Base-by-base conservation (phyloP, 2,113 vertebrate species). In the Willisornis vidua region DNA sequence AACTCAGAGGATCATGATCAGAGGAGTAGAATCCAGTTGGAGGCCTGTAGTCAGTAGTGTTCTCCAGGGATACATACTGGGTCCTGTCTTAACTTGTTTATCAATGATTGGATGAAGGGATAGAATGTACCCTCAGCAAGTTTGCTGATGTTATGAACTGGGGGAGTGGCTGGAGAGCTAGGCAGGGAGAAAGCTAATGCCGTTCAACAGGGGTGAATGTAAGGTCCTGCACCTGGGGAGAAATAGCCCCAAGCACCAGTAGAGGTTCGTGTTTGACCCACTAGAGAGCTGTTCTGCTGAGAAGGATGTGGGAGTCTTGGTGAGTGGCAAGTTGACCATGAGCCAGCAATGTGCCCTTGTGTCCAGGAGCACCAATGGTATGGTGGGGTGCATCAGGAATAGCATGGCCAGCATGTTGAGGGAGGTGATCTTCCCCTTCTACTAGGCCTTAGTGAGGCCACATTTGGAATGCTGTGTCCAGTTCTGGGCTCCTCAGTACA, bases 131-230 rank as follows among this genome's bases (percentile, higher is more conserved):
- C 19, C 28, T 16, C 28, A 71, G 6, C 12, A 7, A 23, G 23
- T 87, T 11, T 68, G 45, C 6, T 41, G 54, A 16, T 39, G 46
- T n/a, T 18, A 14, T 7, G 35, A 61, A 6, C 22, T 31, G 11
- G 62, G 10, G 11, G 9, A 37, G 6, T 45, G 22, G 9, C 12
- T 54, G 28, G 19, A 54, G 48, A 23, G 18, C 9, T 62, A 65
- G 10, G 1, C 1, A 4, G 23, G 62, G 22, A 54, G 4, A 39
- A 54, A n/a, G 7, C 3, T 2, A 54, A 19, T 28, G n/a, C 39
- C 4, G 33, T 70, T 70, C 33, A 33, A 24, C 22, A 55, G n/a
- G 39, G 9, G 10, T 39, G 70, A 16, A 23, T 12, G 19, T 41
- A 48, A 48, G 8, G 74, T 48, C 39, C 39, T 62, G n/a, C 10